These are phyloP conservation scores for Muntiacus reevesi DNA, from an alignment of 2,113 vertebrate species.

Conservation along the genomic window DNA sequence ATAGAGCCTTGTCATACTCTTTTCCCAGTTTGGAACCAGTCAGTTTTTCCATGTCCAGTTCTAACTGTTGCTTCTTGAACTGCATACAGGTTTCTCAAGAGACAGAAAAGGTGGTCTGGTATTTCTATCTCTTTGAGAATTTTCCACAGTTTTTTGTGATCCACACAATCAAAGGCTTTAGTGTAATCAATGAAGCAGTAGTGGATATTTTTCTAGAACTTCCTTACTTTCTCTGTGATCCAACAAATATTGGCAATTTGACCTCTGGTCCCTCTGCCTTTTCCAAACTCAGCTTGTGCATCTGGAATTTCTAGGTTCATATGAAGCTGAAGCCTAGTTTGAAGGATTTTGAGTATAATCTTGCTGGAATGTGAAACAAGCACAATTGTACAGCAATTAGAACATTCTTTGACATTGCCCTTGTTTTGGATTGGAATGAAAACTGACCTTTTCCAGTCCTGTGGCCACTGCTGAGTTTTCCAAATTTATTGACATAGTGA, in stretches of 20 bases:
- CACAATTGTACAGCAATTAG: background rate
- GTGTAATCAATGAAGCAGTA: background rate
- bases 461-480: background rate
- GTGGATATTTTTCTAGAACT: background rate
- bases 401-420: background rate
- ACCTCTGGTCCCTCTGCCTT: background rate
- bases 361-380: background rate
- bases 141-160: background rate
- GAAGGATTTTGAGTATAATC: background rate
- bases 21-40: background rate
- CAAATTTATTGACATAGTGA: background rate
- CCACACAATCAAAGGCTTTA: background rate
- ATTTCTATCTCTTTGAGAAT: background rate
- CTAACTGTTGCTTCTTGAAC: background rate
- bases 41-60: background rate
- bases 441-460: background rate
- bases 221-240: background rate
- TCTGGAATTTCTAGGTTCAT: background rate
- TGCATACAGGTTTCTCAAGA: background rate
- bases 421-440: background rate
- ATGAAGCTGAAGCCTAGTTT: background rate
- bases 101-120: background rate
- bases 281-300: background rate
- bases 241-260: background rate
- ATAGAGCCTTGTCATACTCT: background rate